These are phyloP conservation scores for Epirrhoe tristata DNA, from an alignment of 2,888 invertebrate species.

Conservation along the genomic window DNA sequence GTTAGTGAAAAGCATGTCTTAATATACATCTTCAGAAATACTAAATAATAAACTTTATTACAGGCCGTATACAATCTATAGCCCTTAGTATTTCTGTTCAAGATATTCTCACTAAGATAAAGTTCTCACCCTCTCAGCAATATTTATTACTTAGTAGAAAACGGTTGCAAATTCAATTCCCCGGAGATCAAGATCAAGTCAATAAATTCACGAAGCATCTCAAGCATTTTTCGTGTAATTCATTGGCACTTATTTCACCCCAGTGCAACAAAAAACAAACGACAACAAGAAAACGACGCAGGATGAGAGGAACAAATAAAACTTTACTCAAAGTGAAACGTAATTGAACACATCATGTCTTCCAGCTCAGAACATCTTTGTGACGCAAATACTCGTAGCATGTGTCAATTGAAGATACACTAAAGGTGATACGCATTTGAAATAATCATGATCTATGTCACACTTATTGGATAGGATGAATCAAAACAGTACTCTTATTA, in stretches of 20 bases:
- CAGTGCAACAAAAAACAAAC: constrained; percentile 16
- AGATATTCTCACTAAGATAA: not conserved
- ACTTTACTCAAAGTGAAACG: constrained; percentile 23
- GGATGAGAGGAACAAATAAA: constrained; percentile 10
- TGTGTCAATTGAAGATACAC: constrained; percentile 15
- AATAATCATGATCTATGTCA: not conserved
- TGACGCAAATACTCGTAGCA: constrained; percentile 34
- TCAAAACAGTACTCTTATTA: not conserved
- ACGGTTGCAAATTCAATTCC: constrained; percentile 1
- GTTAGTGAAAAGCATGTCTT: not conserved
- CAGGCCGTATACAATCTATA: not conserved
- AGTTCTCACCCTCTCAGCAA: not conserved
- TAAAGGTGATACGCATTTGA: constrained; percentile 6
- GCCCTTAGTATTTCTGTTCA: not conserved
- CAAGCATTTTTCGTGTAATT: constrained; percentile 9
- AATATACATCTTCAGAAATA: not conserved
- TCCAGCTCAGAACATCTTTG: constrained; percentile 33
- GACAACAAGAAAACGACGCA: constrained; percentile 13
- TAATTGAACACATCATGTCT: constrained; percentile 19
- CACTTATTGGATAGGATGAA: too few species aligned
- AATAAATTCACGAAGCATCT: constrained; percentile 15
- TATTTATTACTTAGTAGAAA: constrained; percentile 7
- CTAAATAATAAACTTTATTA: not conserved
- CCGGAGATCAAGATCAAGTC: constrained; percentile 3
- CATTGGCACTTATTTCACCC: constrained; percentile 19